Evolutionary conservation across 2,797 vertebrate species (phyloP).

Genomic region (Amazona ochrocephala): DNA sequence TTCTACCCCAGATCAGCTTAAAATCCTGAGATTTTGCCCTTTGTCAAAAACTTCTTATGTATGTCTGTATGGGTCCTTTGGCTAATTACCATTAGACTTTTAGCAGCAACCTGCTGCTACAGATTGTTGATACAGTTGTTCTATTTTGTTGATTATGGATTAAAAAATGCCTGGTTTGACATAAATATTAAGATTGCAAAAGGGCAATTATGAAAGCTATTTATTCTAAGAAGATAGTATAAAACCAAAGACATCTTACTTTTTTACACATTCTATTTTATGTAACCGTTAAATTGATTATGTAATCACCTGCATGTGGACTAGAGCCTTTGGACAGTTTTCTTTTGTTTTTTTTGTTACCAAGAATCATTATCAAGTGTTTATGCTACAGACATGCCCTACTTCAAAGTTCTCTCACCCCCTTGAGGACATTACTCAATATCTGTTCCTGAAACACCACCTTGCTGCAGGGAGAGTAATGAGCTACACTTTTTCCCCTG

Average conservation of each 20-base stretch:
- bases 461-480: not conserved
- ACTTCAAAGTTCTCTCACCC: not conserved
- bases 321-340: not conserved
- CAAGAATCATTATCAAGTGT: not conserved
- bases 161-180: not conserved
- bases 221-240: not conserved
- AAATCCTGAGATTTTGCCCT: not conserved
- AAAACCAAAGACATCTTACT: not conserved
- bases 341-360: not conserved
- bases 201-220: not conserved
- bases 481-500: not conserved
- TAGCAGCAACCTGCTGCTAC: not conserved
- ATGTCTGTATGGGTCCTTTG: not conserved
- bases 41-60: not conserved
- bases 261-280: not conserved
- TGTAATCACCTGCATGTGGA: not conserved
- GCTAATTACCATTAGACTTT: not conserved
- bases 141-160: not conserved
- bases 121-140: not conserved
- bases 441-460: not conserved
- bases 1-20: not conserved
- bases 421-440: rapidly evolving
- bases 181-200: not conserved
- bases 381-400: not conserved
- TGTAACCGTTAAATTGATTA: not conserved